These are phyloP conservation scores for Sympetrum striolatum DNA, from an alignment of 2,888 invertebrate genomes.

Conservation along the genomic window DNA sequence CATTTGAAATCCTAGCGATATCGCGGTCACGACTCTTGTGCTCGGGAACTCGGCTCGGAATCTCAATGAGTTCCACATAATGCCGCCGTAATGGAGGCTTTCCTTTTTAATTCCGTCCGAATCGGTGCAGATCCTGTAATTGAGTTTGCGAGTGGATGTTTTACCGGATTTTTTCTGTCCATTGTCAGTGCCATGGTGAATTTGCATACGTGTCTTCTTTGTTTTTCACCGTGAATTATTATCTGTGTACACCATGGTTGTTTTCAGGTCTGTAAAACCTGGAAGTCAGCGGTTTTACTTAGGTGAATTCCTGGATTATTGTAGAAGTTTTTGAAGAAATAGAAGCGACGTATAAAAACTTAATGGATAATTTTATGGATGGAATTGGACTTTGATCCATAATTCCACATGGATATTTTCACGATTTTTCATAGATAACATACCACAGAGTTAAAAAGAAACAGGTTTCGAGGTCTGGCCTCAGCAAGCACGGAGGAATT, in stretches of 20 bases:
- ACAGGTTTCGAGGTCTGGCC: no score
- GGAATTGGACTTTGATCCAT: no score
- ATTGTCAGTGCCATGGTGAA: background rate
- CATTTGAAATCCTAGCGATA: constrained; percentile 6
- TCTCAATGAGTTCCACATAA: background rate
- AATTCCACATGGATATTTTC: no score
- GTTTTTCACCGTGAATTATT: background rate
- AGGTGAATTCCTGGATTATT: no score
- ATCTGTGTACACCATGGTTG: background rate
- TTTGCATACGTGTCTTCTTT: background rate
- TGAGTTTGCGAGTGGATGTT: background rate
- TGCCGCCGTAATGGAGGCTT: background rate
- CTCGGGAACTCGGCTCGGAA: background rate
- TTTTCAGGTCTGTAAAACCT: background rate
- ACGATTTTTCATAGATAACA: no score
- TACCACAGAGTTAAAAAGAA: no score
- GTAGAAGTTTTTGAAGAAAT: no score
- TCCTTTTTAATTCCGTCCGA: background rate
- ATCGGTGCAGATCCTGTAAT: background rate
- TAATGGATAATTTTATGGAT: no score
- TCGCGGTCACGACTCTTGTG: constrained; percentile 7
- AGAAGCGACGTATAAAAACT: no score
- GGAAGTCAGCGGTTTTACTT: no score
- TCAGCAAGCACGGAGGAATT: no score
- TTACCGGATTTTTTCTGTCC: background rate